Evolutionary conservation across 2,797 vertebrate species (phyloP), one percentile per base, ranked within the genome.

Genomic region (Anniella stebbinsi): DNA sequence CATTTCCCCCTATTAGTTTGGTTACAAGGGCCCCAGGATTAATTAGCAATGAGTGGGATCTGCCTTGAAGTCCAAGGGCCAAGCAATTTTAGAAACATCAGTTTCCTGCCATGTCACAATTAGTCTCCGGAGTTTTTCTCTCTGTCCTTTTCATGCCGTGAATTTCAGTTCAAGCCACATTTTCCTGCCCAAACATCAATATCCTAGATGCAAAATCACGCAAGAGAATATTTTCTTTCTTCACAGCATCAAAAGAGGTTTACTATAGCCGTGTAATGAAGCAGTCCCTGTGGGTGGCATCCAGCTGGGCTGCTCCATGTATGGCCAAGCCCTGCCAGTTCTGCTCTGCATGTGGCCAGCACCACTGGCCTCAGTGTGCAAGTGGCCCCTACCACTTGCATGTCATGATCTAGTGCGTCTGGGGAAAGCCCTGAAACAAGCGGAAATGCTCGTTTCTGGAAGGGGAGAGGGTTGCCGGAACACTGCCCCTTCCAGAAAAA

Each of bases 91-190:
- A 90, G 86, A 54, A 90, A 25, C 10, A 67, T 60, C 45, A 81
- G 17, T 88, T 93, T 57, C 92, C 76, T 86, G 81, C 33, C 84
- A 72, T 73, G 84, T 89, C 91, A 9, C 48, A 76, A 0, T 85
- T 69, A 92, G 30, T 90, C 41, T 33, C 66, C 66, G 21, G 77
- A 86, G 54, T 41, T 88, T 51, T 36, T 88, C 9, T 51, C 38
- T 88, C 8, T 70, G 77, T 87, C 41, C 41, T 84, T 86, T 70
- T n/a, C 72, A 75, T 41, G 33, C 15, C 41, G 76, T 69, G 72
- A 76, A 87, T 92, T 93, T 45, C 3, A 0, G 36, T 25, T 90
- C 30, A 25, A 73, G 60, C 15, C 30, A 17, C 13, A 41, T 33
- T 7, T 23, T 76, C 11, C 1, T 81, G 36, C 0, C 51, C 88